Evolutionary conservation across 2,888 invertebrate species (phyloP), one percentile per base, ranked within the genome.

Genomic region (Lasioglossum lativentre): DNA sequence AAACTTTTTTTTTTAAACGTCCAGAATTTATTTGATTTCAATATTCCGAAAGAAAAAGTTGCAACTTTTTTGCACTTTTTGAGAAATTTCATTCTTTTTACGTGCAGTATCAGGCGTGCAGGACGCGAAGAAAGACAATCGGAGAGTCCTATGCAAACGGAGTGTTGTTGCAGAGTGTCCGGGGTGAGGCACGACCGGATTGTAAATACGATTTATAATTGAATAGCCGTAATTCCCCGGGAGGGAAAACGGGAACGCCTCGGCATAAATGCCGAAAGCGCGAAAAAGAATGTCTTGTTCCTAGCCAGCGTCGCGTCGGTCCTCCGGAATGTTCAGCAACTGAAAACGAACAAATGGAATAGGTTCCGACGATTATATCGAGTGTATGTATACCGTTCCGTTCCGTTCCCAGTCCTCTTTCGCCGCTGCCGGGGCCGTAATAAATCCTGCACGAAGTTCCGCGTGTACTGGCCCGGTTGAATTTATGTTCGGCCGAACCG

Each of bases 381-480:
- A 72, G 76, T 56, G 52, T 83, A 63, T 56, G 52, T 83, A 63
- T 75, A 78, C 74, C 27, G 16, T 16, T 27, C 63, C 27, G 16
- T 16, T 27, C 63, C 76, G 72, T 77, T 75, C 23, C 23, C 30
- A 5, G 27, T 27, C 72, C 70, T 52, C 56, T 70, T 74, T 70
- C 70, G 47, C n/a, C 23, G 52, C 47, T n/a, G 30, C 27, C 38
- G 56, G 38, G 27, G n/a, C 19, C 38, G 27, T 75, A 80, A 83
- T 90, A 90, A 90, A 90, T 88, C 74, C 79, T 75, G 38, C 77
- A 40, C 78, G 45, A 59, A 73, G 80, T 77, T 85, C 63, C 72
- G 66, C 84, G 73, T 70, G 78, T 82, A 72, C 78, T 23, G n/a
- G 4, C 68, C 42, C 42, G 38, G 73, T 12, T 78, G 63, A 86